phyloP scores from a whole-genome alignment of 92 coral and sea anemone genomes.

The Scolanthus callimorphus region DNA sequence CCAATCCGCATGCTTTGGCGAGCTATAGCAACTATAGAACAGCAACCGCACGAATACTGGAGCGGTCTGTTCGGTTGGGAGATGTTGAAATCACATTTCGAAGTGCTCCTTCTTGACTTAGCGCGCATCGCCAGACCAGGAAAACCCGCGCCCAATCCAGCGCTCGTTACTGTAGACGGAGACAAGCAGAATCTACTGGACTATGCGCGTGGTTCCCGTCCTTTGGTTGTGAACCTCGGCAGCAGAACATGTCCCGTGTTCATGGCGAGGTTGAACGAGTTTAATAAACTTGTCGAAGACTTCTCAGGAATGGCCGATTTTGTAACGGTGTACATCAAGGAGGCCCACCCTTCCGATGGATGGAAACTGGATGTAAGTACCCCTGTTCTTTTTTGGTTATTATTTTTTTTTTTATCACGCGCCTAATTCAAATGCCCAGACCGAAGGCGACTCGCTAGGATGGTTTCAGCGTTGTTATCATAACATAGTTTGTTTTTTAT shows the following conservation, averaged over 20 bases:
- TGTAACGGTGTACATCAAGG: constrained; percentile 69
- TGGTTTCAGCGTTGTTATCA: no score
- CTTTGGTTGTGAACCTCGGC: constrained; percentile 89
- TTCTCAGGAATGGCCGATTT: constrained; percentile 74
- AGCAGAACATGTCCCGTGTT: constrained; percentile 97
- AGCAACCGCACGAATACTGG: constrained; percentile 71
- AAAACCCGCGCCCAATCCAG: constrained; percentile 62
- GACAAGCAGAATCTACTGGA: constrained; percentile 58
- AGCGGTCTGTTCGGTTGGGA: constrained; percentile 68
- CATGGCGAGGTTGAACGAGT: constrained; percentile 80
- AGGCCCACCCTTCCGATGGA: constrained; percentile 78
- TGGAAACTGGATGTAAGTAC: constrained; percentile 81
- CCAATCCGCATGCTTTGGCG: constrained; percentile 15
- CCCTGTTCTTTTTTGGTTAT: no score
- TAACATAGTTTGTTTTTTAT: no score
- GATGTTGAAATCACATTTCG: constrained; percentile 56
- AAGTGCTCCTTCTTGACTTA: constrained; percentile 42
- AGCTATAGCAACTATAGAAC: constrained; percentile 23
- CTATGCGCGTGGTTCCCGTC: constrained; percentile 69
- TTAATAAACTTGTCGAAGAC: constrained; percentile 58
- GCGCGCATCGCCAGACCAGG: constrained; percentile 56
- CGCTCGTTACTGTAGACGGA: constrained; percentile 69
- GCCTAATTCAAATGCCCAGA: no score
- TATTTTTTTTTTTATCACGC: no score
- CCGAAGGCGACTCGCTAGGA: no score